Evolutionary conservation across 1,140 invertebrate genomes (phyloP).

Genomic region (Musca vetustissima): DNA sequence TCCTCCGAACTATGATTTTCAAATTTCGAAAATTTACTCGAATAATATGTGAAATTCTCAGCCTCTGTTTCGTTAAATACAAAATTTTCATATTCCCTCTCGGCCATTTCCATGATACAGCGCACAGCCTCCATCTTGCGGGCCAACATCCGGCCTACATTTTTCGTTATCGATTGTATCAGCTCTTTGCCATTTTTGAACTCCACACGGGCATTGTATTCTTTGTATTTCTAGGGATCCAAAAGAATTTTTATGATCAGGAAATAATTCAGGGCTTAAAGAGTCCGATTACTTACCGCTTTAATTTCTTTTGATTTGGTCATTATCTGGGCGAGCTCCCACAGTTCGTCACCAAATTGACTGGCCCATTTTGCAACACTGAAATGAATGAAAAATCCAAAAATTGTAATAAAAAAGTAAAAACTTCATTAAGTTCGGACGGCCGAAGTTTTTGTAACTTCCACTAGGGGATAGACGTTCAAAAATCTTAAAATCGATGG

Average conservation of each 20-base stretch:
- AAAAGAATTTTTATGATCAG: neutral
- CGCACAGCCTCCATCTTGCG: conserved; percentile 81
- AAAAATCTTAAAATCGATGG: too few relatives aligned
- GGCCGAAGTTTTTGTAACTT: too few relatives aligned
- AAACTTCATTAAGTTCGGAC: too few relatives aligned
- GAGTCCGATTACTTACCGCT: conserved; percentile 50
- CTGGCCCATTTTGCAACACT: conserved; percentile 65
- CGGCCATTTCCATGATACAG: conserved; percentile 72
- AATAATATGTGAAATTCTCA: conserved; percentile 65
- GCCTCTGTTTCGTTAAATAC: conserved; percentile 56
- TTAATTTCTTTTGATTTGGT: conserved; percentile 65
- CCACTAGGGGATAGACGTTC: too few relatives aligned
- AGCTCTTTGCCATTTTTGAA: conserved; percentile 74
- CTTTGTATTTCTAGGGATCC: conserved; percentile 70
- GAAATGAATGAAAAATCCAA: conserved; percentile 12
- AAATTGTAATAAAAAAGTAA: too few relatives aligned
- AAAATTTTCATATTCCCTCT: conserved; percentile 65
- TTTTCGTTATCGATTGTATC: conserved; percentile 71
- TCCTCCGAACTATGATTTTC: conserved; percentile 39
- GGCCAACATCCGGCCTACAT: conserved; percentile 74
- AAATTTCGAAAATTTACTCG: conserved; percentile 67
- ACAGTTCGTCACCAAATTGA: conserved; percentile 64
- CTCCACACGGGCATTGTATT: conserved; percentile 71
- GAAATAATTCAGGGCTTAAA: neutral
- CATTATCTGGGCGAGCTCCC: conserved; percentile 62